Conservation (phyloP, 2,113 vertebrate genomes). For the Pygoscelis antarcticus region DNA sequence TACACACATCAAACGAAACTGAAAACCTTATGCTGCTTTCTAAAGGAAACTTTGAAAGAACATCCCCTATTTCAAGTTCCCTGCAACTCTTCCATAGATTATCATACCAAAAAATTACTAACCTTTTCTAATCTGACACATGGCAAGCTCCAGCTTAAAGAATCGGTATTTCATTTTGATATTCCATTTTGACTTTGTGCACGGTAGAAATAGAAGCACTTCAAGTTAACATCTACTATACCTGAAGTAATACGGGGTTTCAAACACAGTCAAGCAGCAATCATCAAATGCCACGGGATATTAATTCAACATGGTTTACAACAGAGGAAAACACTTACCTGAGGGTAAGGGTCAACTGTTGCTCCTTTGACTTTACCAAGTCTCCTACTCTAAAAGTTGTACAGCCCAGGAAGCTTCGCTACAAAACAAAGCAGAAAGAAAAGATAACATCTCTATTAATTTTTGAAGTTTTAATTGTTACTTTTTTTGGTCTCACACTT, state of each 20-base stretch:
- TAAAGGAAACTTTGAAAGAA: not conserved
- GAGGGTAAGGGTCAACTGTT: conserved; percentile 87
- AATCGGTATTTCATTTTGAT: not conserved
- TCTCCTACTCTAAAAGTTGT: conserved; percentile 89
- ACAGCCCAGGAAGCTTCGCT: conserved; percentile 91
- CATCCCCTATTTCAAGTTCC: not conserved
- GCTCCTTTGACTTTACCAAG: conserved; percentile 89
- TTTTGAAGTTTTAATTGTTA: not conserved
- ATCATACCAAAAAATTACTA: not conserved
- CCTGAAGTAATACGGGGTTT: not conserved
- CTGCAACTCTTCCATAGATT: not conserved
- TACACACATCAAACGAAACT: not conserved
- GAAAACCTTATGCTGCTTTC: not conserved
- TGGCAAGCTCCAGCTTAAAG: not conserved
- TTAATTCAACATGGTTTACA: not conserved
- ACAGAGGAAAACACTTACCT: conserved; percentile 78
- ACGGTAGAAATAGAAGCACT: not conserved
- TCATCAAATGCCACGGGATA: not conserved
- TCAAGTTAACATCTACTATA: not conserved
- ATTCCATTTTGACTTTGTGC: not conserved
- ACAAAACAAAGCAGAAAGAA: conserved; percentile 56
- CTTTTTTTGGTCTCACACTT: not conserved
- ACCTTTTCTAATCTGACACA: not conserved
- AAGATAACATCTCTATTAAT: not conserved
- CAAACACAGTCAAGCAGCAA: not conserved